Conservation (phyloP, 2,797 vertebrate species). For the Limnodromus scolopaceus region DNA sequence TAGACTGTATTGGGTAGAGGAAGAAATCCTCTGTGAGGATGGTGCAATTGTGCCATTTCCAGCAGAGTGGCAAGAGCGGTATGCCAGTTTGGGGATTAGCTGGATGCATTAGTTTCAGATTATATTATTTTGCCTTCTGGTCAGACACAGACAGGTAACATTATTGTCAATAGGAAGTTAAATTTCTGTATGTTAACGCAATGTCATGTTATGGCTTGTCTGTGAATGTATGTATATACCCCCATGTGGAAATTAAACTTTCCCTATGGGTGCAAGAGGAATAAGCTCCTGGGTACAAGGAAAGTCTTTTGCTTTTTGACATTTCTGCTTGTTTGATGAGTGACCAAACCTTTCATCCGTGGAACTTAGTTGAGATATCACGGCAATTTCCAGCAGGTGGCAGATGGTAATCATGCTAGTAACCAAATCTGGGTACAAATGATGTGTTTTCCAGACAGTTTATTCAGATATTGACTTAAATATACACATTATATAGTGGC, state of each 20-base stretch:
- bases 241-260: neutral
- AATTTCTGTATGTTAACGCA: neutral
- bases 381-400: slow-evolving; percentile 65
- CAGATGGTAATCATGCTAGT: slow-evolving; percentile 19
- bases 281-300: neutral
- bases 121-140: neutral
- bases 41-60: neutral
- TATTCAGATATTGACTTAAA: slow-evolving; percentile 35
- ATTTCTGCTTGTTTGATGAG: neutral
- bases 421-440: slow-evolving; percentile 15
- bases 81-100: neutral
- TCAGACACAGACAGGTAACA: neutral
- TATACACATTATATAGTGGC: neutral
- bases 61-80: neutral
- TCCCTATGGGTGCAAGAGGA: neutral
- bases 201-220: neutral
- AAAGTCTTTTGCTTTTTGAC: neutral
- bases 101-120: neutral
- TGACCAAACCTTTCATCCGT: neutral
- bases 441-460: slow-evolving; percentile 20
- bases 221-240: neutral
- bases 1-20: neutral
- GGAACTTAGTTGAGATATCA: neutral
- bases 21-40: neutral
- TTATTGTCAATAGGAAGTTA: neutral